Evolutionary conservation across 1,140 invertebrate genomes (phyloP).

Genomic region (Holotrichia oblita): DNA sequence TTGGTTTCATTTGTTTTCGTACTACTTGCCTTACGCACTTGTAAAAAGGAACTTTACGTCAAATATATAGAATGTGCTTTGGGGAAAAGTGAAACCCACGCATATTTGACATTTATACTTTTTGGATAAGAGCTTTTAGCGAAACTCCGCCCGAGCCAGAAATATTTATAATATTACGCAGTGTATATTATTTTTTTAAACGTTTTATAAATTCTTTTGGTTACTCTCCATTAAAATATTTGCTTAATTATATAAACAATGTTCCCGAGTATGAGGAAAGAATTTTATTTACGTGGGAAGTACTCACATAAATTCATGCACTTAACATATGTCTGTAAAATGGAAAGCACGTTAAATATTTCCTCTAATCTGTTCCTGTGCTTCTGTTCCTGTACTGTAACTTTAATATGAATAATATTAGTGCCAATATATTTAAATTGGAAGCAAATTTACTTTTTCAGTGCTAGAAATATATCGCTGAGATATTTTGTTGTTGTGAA

Average conservation of each 20-base stretch:
- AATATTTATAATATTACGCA: constrained; percentile 15
- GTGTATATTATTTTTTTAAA: background rate
- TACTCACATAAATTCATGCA: background rate
- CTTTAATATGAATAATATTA: too few relatives aligned
- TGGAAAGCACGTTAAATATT: background rate
- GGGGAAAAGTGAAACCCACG: constrained; percentile 1
- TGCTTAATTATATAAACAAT: background rate
- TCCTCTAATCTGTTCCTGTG: too few relatives aligned
- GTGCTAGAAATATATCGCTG: too few relatives aligned
- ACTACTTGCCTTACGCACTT: background rate
- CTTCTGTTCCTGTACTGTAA: too few relatives aligned
- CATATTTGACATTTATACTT: background rate
- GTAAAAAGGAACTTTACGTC: background rate
- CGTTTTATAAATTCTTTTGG: background rate
- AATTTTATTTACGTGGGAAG: background rate
- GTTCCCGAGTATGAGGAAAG: background rate
- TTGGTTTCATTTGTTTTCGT: background rate
- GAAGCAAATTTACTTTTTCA: too few relatives aligned
- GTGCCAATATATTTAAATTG: too few relatives aligned
- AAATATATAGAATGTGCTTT: background rate
- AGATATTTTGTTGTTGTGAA: too few relatives aligned
- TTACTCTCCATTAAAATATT: constrained; percentile 24
- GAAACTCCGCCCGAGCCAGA: background rate
- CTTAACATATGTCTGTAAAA: background rate
- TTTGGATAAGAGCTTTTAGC: background rate